These are phyloP conservation scores for Nymphalis c-album DNA, from an alignment of 2,888 invertebrate genomes.

Conservation along the genomic window DNA sequence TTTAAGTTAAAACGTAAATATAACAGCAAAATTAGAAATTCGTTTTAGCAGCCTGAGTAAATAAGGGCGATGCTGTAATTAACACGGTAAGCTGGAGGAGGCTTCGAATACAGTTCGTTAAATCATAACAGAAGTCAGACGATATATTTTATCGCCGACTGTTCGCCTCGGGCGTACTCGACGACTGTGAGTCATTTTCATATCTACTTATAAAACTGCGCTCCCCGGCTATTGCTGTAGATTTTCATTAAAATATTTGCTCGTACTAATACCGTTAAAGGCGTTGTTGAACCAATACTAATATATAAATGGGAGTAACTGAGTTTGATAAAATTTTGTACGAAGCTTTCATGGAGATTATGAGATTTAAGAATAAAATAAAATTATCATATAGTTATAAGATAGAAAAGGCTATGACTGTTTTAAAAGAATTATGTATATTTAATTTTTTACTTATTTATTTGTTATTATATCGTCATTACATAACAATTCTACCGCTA, in stretches of 20 bases:
- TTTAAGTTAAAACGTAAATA: conserved; percentile 32
- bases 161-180: conserved; percentile 55
- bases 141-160: conserved; percentile 72
- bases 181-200: conserved; percentile 66
- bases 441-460: too few relatives aligned
- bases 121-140: conserved; percentile 74
- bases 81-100: conserved; percentile 57
- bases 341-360: too few relatives aligned
- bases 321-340: too few relatives aligned
- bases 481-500: too few relatives aligned
- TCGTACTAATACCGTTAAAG: conserved; percentile 33
- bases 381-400: too few relatives aligned
- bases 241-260: conserved; percentile 78
- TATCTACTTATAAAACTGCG: conserved; percentile 43
- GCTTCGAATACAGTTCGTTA: conserved; percentile 68
- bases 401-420: too few relatives aligned
- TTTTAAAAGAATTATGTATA: too few relatives aligned
- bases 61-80: conserved; percentile 60
- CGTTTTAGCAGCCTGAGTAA: conserved; percentile 39
- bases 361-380: too few relatives aligned
- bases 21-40: conserved; percentile 25
- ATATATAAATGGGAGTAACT: too few relatives aligned
- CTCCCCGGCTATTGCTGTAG: conserved; percentile 57
- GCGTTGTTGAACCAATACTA: neutral
- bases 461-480: too few relatives aligned